Evolutionary conservation across 2,113 vertebrate species (phyloP).

Genomic region (Tinamus guttatus): DNA sequence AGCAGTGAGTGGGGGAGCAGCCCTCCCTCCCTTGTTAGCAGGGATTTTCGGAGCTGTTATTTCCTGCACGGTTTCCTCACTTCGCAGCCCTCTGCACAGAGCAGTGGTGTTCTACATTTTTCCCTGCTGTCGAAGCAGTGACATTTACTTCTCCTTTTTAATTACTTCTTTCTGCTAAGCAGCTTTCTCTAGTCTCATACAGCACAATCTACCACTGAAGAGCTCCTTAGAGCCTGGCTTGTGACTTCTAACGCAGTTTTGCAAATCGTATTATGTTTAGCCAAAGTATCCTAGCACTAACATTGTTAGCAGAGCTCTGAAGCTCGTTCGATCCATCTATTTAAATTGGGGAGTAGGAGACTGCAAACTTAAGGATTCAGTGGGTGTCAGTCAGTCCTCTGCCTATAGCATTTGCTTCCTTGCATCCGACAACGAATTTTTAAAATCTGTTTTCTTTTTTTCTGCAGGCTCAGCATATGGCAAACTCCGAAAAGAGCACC

Average conservation of each 20-base stretch:
- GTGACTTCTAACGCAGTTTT: neutral
- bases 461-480: neutral
- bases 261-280: neutral
- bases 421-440: neutral
- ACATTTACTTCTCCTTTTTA: conserved; percentile 21
- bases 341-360: neutral
- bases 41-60: neutral
- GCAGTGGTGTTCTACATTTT: neutral
- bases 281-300: neutral
- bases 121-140: neutral
- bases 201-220: neutral
- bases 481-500: neutral
- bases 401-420: neutral
- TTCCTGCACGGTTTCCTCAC: neutral
- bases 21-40: neutral
- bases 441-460: neutral
- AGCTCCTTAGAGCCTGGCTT: neutral
- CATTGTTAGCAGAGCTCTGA: neutral
- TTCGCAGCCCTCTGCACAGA: neutral
- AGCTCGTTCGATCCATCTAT: neutral
- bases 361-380: neutral
- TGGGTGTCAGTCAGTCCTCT: neutral
- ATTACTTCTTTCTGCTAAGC: conserved; percentile 8
- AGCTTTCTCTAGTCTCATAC: neutral
- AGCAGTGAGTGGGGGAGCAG: neutral